Base-by-base conservation (phyloP, 2,113 vertebrate species). In the Variabilichromis moorii region DNA sequence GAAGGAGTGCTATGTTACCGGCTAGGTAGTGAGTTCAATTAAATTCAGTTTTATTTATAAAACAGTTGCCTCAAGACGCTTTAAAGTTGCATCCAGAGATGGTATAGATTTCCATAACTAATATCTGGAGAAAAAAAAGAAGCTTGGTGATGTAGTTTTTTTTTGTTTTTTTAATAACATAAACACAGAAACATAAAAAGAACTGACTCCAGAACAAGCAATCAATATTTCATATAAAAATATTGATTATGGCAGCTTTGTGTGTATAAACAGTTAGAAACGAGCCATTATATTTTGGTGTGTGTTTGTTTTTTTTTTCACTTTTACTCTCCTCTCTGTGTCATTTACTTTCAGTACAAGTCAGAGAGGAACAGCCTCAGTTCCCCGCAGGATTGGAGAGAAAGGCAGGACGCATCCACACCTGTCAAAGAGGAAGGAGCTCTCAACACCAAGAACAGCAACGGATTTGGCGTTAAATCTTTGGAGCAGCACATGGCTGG, bases 401-500 rank as follows among this genome's bases (percentile, higher is more conserved):
- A 98, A 91, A 97, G 95, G 88, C 96, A 94, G 91, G 93, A 97
- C 16, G 94, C 81, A 1, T 66, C 87, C 87, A 95, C 96, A 17
- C 95, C 95, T 28, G 89, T 96, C 87, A 97, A 94, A 80, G 97
- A 97, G 81, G 96, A 96, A 2, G 55, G 82, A 9, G 82, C 91
- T 7, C 53, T 96, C 82, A 96, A 97, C 55, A 93, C 93, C 90
- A 98, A 97, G 94, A 96, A 89, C 87, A 96, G 92, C 93, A 97
- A 97, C 24, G 93, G 95, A 33, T 97, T 97, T 40, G 96, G 96
- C 40, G 92, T 97, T 76, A 97, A 96, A 86, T 96, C 97, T 88
- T 93, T 97, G 93, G 97, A 98, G 95, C 96, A 97, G 84, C 97
- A 97, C 90, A 95, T 97, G 93, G 92, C 96, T 89, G 96, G 93